Conservation (phyloP, 1,140 invertebrate genomes). For the Drosophila chauvacae region DNA sequence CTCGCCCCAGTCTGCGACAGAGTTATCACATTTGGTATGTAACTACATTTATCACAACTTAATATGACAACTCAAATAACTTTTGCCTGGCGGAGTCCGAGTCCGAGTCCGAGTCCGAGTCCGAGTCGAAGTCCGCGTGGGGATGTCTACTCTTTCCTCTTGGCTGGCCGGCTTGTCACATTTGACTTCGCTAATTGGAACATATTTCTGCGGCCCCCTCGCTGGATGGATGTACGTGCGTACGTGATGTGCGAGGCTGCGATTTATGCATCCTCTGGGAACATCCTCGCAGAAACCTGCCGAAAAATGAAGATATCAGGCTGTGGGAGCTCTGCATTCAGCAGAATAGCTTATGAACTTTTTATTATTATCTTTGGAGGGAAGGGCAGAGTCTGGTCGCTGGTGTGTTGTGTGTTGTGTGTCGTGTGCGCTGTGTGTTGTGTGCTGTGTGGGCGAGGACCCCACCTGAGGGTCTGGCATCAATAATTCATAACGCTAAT, state of each 20-base stretch:
- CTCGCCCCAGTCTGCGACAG: constrained; percentile 18
- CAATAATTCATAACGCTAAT: constrained; percentile 84
- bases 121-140: background rate
- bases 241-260: constrained; percentile 54
- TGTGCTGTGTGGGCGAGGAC: constrained; percentile 25
- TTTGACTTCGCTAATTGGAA: constrained; percentile 81
- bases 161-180: constrained; percentile 51
- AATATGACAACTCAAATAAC: constrained; percentile 83
- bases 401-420: background rate
- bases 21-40: constrained; percentile 80
- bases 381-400: background rate
- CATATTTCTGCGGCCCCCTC: constrained; percentile 60
- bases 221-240: constrained; percentile 18
- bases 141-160: background rate
- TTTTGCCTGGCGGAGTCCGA: constrained; percentile 59
- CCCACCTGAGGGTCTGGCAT: constrained; percentile 45
- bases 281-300: background rate
- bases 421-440: background rate
- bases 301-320: constrained; percentile 72
- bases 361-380: background rate
- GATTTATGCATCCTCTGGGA: constrained; percentile 72
- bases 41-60: constrained; percentile 84
- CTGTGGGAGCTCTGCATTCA: background rate
- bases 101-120: background rate
- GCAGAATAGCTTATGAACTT: constrained; percentile 6